Base-by-base conservation (phyloP, 2,113 vertebrate species). In the Empidonax alnorum region DNA sequence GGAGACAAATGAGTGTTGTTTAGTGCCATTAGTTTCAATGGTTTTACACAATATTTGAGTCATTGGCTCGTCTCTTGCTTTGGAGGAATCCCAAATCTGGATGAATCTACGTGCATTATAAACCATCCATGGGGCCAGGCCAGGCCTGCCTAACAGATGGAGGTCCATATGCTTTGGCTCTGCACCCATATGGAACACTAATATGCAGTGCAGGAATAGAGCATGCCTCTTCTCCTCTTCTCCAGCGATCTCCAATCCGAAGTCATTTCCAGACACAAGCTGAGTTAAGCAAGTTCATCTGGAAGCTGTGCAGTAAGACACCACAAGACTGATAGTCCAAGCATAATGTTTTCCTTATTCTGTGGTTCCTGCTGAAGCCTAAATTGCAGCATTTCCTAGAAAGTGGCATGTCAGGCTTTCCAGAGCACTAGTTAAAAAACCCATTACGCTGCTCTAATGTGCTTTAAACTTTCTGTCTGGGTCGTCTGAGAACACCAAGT, bases 21-120 rank as follows among this genome's bases (percentile, higher is more conserved):
- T 97, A 94, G 95, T 97, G 92, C 97, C 97, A 96, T 97, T 97
- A 96, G 96, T 95, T 98, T 97, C 97, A 96, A 92, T 97, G 97
- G 97, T 89, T 98, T 97, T 97, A 93, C 92, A 97, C 97, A 98
- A 97, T 97, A 97, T 97, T 98, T 97, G 97, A 97, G 92, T 98
- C 97, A 93, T 96, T 97, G 94, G 97, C 95, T 97, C 75, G 92
- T 93, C 65, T 96, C 94, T 96, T 95, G 47, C 91, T 96, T 97
- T 98, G 98, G 98, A 98, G 95, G 89, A 95, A 87, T 94, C 97
- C 98, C 98, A 98, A 98, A 95, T 96, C 94, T 87, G 97, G 92
- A 97, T 97, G 96, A 96, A 96, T 97, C 95, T 95, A 83, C 15
- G 76, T 14, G 20, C 94, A 94, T 97, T 97, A 97, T 87, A 97